Evolutionary conservation across 1,140 invertebrate species (phyloP).

Genomic region (Drosophila prosaltans): DNA sequence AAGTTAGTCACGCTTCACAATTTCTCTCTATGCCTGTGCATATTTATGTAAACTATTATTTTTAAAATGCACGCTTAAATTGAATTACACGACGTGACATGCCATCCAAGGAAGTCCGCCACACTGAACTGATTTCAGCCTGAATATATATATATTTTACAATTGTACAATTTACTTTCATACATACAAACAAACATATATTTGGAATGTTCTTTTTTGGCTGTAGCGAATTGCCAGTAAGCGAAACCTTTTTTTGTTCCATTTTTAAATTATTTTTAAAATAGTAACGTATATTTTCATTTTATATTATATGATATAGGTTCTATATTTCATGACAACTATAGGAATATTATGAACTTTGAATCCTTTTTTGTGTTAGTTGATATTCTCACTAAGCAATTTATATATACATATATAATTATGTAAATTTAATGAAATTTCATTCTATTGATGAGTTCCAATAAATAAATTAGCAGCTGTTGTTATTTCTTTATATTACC

Average conservation of each 20-base stretch:
- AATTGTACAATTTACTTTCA: slow-evolving; percentile 2
- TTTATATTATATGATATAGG: too few relatives aligned
- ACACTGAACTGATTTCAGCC: background rate
- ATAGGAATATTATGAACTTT: too few relatives aligned
- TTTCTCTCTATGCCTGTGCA: slow-evolving; percentile 38
- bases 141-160: background rate
- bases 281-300: too few relatives aligned
- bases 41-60: slow-evolving; percentile 52
- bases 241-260: background rate
- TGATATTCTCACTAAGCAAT: too few relatives aligned
- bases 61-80: slow-evolving; percentile 51
- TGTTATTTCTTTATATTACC: too few relatives aligned
- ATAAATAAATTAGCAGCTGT: too few relatives aligned
- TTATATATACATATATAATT: too few relatives aligned
- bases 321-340: too few relatives aligned
- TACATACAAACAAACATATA: background rate
- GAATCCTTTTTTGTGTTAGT: too few relatives aligned
- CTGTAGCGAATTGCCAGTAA: background rate
- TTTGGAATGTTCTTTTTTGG: background rate
- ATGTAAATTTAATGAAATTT: too few relatives aligned
- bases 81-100: slow-evolving; percentile 21
- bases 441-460: too few relatives aligned
- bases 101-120: slow-evolving; percentile 10
- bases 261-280: too few relatives aligned
- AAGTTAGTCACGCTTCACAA: slow-evolving; percentile 50